Percentiles rank a stretch among this genome's conserved stretches.
phyloP scores from a whole-genome alignment of 2,888 invertebrate species.

The Epinotia demarniana region DNA sequence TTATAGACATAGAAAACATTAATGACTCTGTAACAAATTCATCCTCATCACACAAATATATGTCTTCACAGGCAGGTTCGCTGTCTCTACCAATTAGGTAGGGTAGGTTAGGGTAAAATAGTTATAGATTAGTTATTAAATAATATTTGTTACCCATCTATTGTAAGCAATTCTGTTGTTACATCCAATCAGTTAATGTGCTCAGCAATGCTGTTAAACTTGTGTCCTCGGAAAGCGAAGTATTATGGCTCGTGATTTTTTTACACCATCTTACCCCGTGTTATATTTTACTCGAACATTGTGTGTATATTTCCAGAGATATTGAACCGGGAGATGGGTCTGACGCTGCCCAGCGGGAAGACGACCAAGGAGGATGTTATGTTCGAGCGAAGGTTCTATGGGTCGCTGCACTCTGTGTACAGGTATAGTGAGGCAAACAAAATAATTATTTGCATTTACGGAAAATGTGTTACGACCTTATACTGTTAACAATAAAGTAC shows the following conservation, averaged over 20 bases:
- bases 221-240: background rate
- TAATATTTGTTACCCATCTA: too few species aligned
- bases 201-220: background rate
- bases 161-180: background rate
- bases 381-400: constrained; percentile 90
- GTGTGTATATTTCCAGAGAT: constrained; percentile 80
- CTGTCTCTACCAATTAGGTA: too few species aligned
- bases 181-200: background rate
- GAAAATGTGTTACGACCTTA: too few species aligned
- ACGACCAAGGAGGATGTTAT: constrained; percentile 75
- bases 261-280: too few species aligned
- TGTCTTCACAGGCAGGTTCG: too few species aligned
- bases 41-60: too few species aligned
- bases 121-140: too few species aligned
- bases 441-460: background rate
- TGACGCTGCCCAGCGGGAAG: constrained; percentile 77
- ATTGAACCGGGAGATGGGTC: constrained; percentile 86
- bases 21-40: too few species aligned
- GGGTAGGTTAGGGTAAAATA: too few species aligned
- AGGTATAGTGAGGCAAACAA: background rate
- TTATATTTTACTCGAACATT: background rate
- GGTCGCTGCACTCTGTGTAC: constrained; percentile 92
- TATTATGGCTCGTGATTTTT: too few species aligned
- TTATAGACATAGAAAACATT: too few species aligned
- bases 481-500: too few species aligned